Conservation (phyloP, 1,140 invertebrate species). For the Aplysia californica region DNA sequence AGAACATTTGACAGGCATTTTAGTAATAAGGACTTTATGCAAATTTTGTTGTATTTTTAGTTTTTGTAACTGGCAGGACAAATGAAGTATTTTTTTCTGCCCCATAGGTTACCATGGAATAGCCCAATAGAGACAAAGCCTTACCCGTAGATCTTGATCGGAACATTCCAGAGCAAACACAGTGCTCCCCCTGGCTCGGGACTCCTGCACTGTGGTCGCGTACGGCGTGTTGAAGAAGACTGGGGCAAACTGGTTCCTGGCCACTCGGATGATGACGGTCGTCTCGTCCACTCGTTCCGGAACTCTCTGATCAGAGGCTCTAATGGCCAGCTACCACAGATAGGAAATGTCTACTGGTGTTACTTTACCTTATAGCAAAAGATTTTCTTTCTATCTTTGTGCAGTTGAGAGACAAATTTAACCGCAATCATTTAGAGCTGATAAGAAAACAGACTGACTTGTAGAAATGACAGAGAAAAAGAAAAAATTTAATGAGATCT, state of each 20-base stretch:
- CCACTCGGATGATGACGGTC: constrained; percentile 38
- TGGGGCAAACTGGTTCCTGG: constrained; percentile 37
- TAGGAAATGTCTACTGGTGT: neutral
- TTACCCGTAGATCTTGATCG: constrained; percentile 41
- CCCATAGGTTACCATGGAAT: no score
- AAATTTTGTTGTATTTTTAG: no score
- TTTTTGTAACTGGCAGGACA: no score
- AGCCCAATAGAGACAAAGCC: no score
- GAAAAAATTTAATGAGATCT: no score
- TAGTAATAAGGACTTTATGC: no score
- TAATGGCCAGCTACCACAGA: constrained; percentile 37
- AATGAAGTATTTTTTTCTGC: no score
- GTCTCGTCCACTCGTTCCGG: constrained; percentile 39
- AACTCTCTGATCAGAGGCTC: constrained; percentile 41
- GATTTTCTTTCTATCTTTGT: neutral
- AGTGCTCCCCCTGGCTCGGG: neutral
- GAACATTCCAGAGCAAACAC: constrained; percentile 31
- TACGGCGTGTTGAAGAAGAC: constrained; percentile 38
- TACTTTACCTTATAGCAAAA: neutral
- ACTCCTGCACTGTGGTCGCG: constrained; percentile 32
- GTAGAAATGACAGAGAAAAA: no score
- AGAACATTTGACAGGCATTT: no score
- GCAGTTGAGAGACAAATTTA: neutral
- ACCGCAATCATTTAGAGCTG: neutral
- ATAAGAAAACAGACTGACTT: no score